Percentiles rank a stretch among this genome's conserved stretches.
phyloP scores from a whole-genome alignment of 2,113 vertebrate genomes.

The Stictonetta naevosa region DNA sequence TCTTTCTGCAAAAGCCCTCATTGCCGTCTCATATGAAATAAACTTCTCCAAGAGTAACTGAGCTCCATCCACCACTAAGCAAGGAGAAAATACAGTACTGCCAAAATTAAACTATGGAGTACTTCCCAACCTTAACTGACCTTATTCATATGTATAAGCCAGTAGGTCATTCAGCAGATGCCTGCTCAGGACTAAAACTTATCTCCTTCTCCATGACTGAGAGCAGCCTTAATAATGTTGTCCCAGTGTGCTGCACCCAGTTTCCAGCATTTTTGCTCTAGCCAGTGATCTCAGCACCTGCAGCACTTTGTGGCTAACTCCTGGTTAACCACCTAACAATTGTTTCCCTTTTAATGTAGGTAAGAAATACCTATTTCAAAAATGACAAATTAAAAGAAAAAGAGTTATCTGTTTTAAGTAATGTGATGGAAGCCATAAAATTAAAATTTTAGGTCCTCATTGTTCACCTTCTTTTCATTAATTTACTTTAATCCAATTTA shows the following conservation, averaged over 20 bases:
- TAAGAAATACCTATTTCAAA: not conserved
- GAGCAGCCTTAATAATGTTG: not conserved
- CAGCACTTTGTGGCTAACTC: not conserved
- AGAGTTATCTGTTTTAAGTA: not conserved
- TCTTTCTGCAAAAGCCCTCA: not conserved
- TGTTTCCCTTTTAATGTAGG: not conserved
- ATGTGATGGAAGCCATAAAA: not conserved
- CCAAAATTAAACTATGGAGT: not conserved
- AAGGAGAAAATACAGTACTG: not conserved
- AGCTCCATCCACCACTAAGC: not conserved
- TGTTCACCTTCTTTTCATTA: not conserved
- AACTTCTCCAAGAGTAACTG: not conserved
- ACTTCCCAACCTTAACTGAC: not conserved
- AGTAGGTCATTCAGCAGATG: not conserved
- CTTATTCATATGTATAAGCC: not conserved
- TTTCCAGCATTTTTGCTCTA: not conserved
- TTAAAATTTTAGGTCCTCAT: not conserved
- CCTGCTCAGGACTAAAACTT: not conserved
- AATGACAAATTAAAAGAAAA: not conserved
- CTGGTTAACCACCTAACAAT: not conserved
- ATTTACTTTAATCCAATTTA: not conserved
- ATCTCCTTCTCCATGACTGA: not conserved
- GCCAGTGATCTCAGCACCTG: not conserved
- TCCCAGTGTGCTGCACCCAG: rapidly evolving
- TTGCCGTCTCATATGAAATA: not conserved